Evolutionary conservation across 1,140 invertebrate genomes (phyloP).

Genomic region (Galendromus occidentalis): DNA sequence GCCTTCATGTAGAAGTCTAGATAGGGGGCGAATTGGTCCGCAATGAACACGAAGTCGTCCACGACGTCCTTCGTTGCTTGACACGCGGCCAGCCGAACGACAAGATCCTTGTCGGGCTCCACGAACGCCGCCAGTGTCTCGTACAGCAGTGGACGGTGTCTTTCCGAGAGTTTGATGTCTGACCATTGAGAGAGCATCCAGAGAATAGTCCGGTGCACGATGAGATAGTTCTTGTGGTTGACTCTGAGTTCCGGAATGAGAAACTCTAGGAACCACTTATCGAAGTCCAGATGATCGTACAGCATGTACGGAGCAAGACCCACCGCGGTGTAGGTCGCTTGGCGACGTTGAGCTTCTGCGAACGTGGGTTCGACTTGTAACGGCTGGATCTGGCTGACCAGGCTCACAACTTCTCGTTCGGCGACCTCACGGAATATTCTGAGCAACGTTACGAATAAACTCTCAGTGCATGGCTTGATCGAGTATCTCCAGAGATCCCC

Average conservation of each 20-base stretch:
- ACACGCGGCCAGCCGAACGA: conserved; percentile 49
- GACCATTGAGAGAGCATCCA: conserved; percentile 71
- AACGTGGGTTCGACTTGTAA: conserved; percentile 5
- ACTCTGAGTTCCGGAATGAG: conserved; percentile 59
- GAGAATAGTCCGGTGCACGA: conserved; percentile 64
- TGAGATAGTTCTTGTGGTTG: conserved; percentile 49
- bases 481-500: conserved; percentile 69
- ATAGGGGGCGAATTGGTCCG: conserved; percentile 9
- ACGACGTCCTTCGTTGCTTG: neutral
- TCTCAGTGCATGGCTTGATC: conserved; percentile 61
- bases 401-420: conserved; percentile 29
- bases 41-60: conserved; percentile 32
- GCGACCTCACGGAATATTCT: conserved; percentile 50
- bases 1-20: conserved; percentile 5
- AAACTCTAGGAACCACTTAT: conserved; percentile 69
- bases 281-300: conserved; percentile 81
- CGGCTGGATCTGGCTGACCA: conserved; percentile 11
- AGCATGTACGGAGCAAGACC: conserved; percentile 71
- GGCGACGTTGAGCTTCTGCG: conserved; percentile 15
- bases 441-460: conserved; percentile 59
- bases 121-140: conserved; percentile 50
- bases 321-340: conserved; percentile 61
- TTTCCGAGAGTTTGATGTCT: conserved; percentile 57
- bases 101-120: conserved; percentile 46
- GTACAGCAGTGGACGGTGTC: conserved; percentile 57